These are phyloP conservation scores for Atethmia centrago DNA, from an alignment of 2,888 invertebrate genomes.

Conservation along the genomic window DNA sequence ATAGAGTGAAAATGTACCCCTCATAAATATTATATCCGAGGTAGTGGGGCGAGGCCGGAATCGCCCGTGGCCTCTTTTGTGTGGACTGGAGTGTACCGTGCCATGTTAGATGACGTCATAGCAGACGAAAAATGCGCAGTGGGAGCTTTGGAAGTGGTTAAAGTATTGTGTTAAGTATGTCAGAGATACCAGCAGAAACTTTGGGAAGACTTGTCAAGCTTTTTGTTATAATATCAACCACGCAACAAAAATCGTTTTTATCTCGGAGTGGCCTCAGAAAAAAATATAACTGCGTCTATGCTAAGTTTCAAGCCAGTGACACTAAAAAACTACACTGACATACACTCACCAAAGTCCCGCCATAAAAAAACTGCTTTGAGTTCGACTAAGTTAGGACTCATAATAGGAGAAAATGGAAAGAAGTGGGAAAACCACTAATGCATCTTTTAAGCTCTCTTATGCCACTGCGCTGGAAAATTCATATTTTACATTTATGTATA, in stretches of 20 bases:
- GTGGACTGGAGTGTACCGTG: conserved; percentile 74
- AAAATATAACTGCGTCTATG: neutral
- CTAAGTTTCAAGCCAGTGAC: neutral
- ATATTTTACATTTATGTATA: too few relatives aligned
- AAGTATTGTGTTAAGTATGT: conserved; percentile 11
- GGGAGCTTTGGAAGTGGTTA: conserved; percentile 22
- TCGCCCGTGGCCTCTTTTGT: conserved; percentile 86
- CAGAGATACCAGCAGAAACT: neutral
- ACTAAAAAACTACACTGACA: neutral
- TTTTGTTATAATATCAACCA: neutral
- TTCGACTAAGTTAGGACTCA: neutral
- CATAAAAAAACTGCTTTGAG: neutral
- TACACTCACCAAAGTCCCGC: neutral
- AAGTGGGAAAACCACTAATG: neutral
- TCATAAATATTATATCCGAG: conserved; percentile 89
- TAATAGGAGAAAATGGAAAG: neutral
- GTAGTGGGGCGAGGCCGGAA: conserved; percentile 86
- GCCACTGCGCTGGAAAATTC: neutral
- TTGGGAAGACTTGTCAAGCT: neutral
- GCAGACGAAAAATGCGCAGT: conserved; percentile 56
- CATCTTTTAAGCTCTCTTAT: neutral
- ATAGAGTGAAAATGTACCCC: conserved; percentile 89
- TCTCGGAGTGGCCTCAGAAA: accelerated
- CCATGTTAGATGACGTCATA: conserved; percentile 73
- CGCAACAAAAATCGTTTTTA: neutral